Evolutionary conservation across 2,113 vertebrate species (phyloP), one percentile per base, ranked within the genome.

Genomic region (Myocastor coypus): DNA sequence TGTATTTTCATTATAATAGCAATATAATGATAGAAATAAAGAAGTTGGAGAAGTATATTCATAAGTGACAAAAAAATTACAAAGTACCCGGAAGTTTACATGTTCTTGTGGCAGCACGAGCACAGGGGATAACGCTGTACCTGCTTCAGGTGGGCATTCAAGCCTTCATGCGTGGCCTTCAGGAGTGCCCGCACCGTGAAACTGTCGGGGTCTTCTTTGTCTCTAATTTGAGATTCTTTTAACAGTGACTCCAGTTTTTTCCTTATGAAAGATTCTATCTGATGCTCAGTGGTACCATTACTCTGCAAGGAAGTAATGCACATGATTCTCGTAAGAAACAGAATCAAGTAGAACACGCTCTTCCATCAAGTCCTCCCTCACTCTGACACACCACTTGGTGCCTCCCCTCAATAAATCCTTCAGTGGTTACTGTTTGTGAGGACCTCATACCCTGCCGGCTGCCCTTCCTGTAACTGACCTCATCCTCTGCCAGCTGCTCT

Each of bases 121-220:
- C 22, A 64, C 22, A 4, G 83, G 37, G 64, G 26, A 73, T 69
- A 50, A 12, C 4, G 10, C 0, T 59, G 0, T 99, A 99, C 99
- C 99, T 99, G 99, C 87, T 99, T 99, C 96, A 99, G 98, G 98
- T 99, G 99, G 86, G 98, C 98, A 37, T 99, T 99, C 91, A 99
- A 98, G 42, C 99, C 99, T 97, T 99, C 99, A 0, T 99, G 99
- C 0, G 99, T 99, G 34, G 99, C 99, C 94, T 99, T 99, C 32
- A 99, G 98, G 64, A 99, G 98, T 0, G 99, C 99, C 92, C 98
- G 98, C 97, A 99, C 99, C 19, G 99, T 99, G 98, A 99, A 99
- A 98, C 99, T 99, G 98, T 99, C 99, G 0, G 99, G 98, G 81
- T 99, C 99, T 98, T 99, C 99, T 96, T 99, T 99, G 98, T 99